These are phyloP conservation scores for Hydractinia echinata DNA, from an alignment of 30 jellyfish, hydroid and myxozoan species.

Conservation along the genomic window DNA sequence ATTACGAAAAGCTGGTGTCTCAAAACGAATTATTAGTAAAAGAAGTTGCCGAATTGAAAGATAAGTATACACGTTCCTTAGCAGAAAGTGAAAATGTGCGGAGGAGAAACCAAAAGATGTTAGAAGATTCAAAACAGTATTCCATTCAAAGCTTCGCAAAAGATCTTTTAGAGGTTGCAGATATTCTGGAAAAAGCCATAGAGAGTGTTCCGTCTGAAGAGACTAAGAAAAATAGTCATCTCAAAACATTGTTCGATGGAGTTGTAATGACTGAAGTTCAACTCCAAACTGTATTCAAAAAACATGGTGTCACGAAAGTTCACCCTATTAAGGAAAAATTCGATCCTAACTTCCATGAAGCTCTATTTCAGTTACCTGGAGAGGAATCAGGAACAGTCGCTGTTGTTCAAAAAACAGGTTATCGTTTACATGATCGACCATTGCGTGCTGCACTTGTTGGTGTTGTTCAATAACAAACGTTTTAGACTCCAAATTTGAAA, in stretches of 20 bases:
- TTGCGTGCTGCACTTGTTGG: conserved; percentile 96
- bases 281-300: conserved; percentile 72
- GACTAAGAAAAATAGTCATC: conserved; percentile 40
- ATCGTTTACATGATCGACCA: conserved; percentile 74
- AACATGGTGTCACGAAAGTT: conserved; percentile 71
- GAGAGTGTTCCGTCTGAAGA: conserved; percentile 78
- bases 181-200: conserved; percentile 81
- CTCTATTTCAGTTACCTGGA: conserved; percentile 78
- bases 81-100: conserved; percentile 86
- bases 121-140: conserved; percentile 73
- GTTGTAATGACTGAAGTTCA: conserved; percentile 78
- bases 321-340: conserved; percentile 80
- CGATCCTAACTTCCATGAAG: conserved; percentile 98
- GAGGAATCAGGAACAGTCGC: conserved; percentile 93
- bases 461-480: conserved; percentile 47
- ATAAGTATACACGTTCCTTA: conserved; percentile 74
- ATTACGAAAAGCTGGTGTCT: conserved; percentile 38
- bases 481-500: neutral
- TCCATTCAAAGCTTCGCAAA: conserved; percentile 83
- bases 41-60: conserved; percentile 62
- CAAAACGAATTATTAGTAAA: conserved; percentile 29
- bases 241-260: conserved; percentile 71
- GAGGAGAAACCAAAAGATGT: conserved; percentile 52
- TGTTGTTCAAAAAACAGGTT: conserved; percentile 75
- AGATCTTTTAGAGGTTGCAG: conserved; percentile 91